These are phyloP conservation scores for Acarapis woodi DNA, from an alignment of 1,140 invertebrate genomes.

Conservation along the genomic window DNA sequence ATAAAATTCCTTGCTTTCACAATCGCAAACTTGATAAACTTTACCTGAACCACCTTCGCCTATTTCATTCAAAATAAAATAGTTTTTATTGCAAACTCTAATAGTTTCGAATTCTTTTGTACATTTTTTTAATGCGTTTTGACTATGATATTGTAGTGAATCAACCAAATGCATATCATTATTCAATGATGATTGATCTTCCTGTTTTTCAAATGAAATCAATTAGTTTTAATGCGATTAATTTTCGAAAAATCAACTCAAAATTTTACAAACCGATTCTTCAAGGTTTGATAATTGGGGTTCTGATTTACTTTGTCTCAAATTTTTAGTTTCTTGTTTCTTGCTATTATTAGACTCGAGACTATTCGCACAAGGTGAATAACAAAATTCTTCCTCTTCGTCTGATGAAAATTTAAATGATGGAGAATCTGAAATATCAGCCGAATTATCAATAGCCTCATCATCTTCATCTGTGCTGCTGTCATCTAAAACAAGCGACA, in stretches of 20 bases:
- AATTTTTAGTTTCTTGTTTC: too few species aligned
- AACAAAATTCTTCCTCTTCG: too few species aligned
- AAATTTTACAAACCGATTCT: neutral
- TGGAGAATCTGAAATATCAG: too few species aligned
- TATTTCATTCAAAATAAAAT: conserved; percentile 13
- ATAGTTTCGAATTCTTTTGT: neutral
- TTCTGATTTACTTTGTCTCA: neutral
- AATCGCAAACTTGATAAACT: conserved; percentile 23
- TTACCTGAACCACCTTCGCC: conserved; percentile 30
- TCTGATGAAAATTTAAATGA: too few species aligned
- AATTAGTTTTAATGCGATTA: neutral
- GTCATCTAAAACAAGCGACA: too few species aligned
- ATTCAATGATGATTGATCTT: neutral
- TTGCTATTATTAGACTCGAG: too few species aligned
- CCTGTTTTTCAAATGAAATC: neutral
- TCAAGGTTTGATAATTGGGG: neutral
- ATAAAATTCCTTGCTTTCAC: conserved; percentile 13
- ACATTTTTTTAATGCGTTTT: neutral
- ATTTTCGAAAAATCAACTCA: neutral
- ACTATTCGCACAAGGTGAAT: too few species aligned
- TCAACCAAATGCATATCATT: too few species aligned
- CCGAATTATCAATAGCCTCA: too few species aligned
- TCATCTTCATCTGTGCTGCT: too few species aligned
- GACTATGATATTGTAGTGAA: too few species aligned
- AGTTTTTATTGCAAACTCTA: neutral